Base-by-base conservation (phyloP, 2,797 vertebrate species). In the Enteromius anoplus region DNA sequence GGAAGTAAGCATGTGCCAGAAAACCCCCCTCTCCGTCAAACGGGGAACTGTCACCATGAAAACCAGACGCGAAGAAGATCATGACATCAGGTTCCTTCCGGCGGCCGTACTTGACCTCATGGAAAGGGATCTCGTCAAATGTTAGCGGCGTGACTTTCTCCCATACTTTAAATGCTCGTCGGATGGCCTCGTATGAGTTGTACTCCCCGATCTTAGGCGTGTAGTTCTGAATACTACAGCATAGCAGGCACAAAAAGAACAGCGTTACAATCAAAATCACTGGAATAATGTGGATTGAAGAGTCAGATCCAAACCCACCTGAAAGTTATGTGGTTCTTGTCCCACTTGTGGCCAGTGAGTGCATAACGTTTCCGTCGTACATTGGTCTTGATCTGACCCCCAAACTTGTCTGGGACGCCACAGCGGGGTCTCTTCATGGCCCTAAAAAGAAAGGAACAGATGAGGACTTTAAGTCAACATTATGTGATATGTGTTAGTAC, bases 41-140 rank as follows among this genome's bases (percentile, higher is more conserved):
- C 0, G 98, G 98, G 15, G 97, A 98, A 90, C 98, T 99, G 95
- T 99, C 98, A 0, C 97, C 96, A 0, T 99, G 98, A 90, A 98
- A 98, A 51, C 97, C 96, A 0, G 97, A 98, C 40, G 98, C 97
- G 1, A 99, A 99, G 90, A 98, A 97, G 89, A 99, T 96, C 96
- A 98, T 96, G 92, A 99, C 97, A 93, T 99, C 98, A 0, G 97
- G 96, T 79, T 96, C 96, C 88, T 96, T 96, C 81, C 96, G 96
- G 77, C 96, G 91, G 86, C 95, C 96, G 75, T 96, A 96, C 81
- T 95, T 94, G 89, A 98, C 96, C 86, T 97, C 97, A 80, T 96
- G 94, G 0, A 96, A 98, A 69, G 97, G 93, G 85, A 99, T 95
- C 92, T 99, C 97, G 5, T 95, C 95, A 89, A 99, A 99, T 77